These are phyloP conservation scores for Caenorhabditis plicata DNA, from an alignment of 2,888 invertebrate genomes.

Conservation along the genomic window DNA sequence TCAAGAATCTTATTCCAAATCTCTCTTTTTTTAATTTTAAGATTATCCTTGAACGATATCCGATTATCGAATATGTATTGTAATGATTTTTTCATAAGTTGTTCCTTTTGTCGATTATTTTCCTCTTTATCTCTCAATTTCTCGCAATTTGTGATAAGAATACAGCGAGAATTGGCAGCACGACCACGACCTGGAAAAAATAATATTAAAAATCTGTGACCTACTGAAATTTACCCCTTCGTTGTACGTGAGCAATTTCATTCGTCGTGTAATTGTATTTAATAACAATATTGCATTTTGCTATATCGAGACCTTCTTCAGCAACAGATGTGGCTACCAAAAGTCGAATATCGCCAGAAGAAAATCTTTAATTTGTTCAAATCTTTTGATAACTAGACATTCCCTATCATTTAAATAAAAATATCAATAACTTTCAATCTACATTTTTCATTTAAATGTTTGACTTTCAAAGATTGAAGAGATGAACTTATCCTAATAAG, in stretches of 20 bases:
- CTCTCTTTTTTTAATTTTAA: too few relatives aligned
- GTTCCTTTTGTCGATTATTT: slow-evolving; percentile 27
- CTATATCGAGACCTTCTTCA: slow-evolving; percentile 53
- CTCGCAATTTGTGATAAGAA: slow-evolving; percentile 30
- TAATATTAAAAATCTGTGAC: not conserved
- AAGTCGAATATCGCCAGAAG: slow-evolving; percentile 23
- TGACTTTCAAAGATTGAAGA: too few relatives aligned
- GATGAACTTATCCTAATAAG: too few relatives aligned
- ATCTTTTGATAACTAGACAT: too few relatives aligned
- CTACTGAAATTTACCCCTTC: slow-evolving; percentile 38
- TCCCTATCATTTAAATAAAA: too few relatives aligned
- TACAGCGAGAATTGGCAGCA: slow-evolving; percentile 24
- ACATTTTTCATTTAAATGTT: too few relatives aligned
- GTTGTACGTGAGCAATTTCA: slow-evolving; percentile 53
- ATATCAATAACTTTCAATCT: not conserved
- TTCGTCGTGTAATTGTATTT: slow-evolving; percentile 53
- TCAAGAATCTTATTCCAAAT: too few relatives aligned
- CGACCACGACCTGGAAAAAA: slow-evolving; percentile 36
- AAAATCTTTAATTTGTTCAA: slow-evolving; percentile 11
- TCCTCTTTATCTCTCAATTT: slow-evolving; percentile 23
- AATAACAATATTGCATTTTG: slow-evolving; percentile 48
- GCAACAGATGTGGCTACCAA: slow-evolving; percentile 49
- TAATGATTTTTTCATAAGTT: too few relatives aligned
- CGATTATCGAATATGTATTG: too few relatives aligned
- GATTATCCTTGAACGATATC: too few relatives aligned